phyloP scores from a whole-genome alignment of 1,140 invertebrate species.

The Bombus fervidus region DNA sequence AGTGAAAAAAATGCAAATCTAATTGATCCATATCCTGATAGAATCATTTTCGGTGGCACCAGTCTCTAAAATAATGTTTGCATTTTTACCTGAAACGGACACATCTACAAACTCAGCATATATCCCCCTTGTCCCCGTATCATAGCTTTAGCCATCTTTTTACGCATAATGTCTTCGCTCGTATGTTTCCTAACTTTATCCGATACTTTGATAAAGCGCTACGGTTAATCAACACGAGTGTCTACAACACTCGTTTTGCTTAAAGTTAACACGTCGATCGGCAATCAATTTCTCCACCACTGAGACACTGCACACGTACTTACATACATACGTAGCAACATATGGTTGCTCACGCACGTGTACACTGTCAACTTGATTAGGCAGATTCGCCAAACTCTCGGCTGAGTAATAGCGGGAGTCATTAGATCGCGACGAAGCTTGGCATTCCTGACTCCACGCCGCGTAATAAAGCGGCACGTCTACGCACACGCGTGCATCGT shows the following conservation, averaged over 20 bases:
- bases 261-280: constrained; percentile 59
- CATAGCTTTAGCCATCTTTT: neutral
- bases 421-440: constrained; percentile 55
- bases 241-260: neutral
- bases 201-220: neutral
- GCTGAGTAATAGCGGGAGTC: constrained; percentile 42
- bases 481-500: constrained; percentile 21
- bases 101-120: no score
- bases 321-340: neutral
- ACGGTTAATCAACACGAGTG: neutral
- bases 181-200: neutral
- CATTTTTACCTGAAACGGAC: no score
- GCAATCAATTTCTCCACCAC: constrained; percentile 57
- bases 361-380: constrained; percentile 51
- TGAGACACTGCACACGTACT: neutral
- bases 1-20: no score
- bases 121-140: no score
- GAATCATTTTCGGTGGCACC: no score
- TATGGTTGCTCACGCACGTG: constrained; percentile 18
- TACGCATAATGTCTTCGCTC: neutral
- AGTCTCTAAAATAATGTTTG: no score
- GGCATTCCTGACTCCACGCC: constrained; percentile 39
- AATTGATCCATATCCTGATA: no score
- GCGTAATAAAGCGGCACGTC: constrained; percentile 39
- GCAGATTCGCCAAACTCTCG: constrained; percentile 53